phyloP scores from a whole-genome alignment of 1,140 invertebrate genomes.

The Bombus soroeensis region DNA sequence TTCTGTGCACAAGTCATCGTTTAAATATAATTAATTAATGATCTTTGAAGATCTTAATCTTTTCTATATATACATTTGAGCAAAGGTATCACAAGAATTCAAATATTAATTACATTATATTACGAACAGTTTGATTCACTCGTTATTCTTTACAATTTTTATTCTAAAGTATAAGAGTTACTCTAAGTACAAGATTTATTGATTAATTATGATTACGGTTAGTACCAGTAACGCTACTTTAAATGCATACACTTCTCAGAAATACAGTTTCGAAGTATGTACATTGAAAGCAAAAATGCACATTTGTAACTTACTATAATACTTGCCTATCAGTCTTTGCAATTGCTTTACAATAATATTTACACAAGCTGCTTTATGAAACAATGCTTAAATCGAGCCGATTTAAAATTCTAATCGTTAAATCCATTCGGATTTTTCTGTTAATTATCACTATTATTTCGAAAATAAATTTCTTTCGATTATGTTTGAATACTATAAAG shows the following conservation, averaged over 20 bases:
- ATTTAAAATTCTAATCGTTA: neutral
- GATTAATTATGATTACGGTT: neutral
- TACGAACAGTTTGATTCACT: neutral
- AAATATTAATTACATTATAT: neutral
- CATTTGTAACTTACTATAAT: constrained; percentile 11
- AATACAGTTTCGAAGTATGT: neutral
- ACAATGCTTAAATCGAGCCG: neutral
- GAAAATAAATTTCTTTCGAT: neutral
- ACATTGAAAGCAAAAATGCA: neutral
- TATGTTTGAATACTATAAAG: neutral
- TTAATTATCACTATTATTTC: neutral
- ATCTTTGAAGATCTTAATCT: neutral
- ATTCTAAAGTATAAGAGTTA: too few species aligned
- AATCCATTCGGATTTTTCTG: neutral
- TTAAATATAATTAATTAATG: neutral
- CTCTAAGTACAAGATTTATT: neutral
- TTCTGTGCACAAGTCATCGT: neutral
- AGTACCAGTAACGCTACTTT: neutral
- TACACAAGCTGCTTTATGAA: neutral
- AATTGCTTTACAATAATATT: constrained; percentile 1
- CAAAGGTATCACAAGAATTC: neutral
- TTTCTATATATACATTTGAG: neutral
- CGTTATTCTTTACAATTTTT: neutral
- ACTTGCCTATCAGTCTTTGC: constrained; percentile 37
- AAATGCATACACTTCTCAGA: neutral